Base-by-base conservation (phyloP, 2,888 invertebrate genomes). In the Lithophane semibrunnea region DNA sequence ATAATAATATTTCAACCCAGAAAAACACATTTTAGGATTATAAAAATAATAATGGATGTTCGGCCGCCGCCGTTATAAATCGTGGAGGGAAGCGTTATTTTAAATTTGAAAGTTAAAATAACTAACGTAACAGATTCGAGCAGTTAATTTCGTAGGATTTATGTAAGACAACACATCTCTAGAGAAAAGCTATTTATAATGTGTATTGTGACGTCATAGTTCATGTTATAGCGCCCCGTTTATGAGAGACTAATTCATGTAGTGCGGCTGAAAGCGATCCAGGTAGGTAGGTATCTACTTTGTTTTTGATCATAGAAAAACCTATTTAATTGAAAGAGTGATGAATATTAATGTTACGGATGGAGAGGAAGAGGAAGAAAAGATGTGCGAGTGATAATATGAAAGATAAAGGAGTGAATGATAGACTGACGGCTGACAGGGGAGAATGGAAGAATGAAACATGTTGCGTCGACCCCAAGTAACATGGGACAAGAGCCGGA, bases 81-180 rank as follows among this genome's bases (percentile, higher is more conserved):
- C 73, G 61, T 63, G 65, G 54, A 52, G 76, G 80, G 75, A 80
- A 86, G 64, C 71, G 78, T 90, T 87, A 81, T 82, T 88, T 90
- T 74, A 72, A 74, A 77, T 77, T n/a, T 68, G 67, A 73, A 73
- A 79, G 68, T 79, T 77, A 82, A 82, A 83, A 80, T 79, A 76
- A 73, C 68, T 58, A 44, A 77, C 29, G 64, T 74, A 61, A 80
- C 68, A 72, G 74, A 75, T 77, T 75, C 73, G 42, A 64, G 73
- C 73, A 64, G 77, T 84, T 87, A 84, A 82, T 86, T 84, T 80
- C 5, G 65, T 77, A 79, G 73, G 75, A 84, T 86, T 84, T 79
- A 80, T 83, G 77, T 72, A 73, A 54, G 75, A 83, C 84, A 82
- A 80, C 87, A 86, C 72, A 84, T 82, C 79, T 79, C 64, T 52